phyloP scores from a whole-genome alignment of 2,797 vertebrate species.

The Sarcoramphus papa region DNA sequence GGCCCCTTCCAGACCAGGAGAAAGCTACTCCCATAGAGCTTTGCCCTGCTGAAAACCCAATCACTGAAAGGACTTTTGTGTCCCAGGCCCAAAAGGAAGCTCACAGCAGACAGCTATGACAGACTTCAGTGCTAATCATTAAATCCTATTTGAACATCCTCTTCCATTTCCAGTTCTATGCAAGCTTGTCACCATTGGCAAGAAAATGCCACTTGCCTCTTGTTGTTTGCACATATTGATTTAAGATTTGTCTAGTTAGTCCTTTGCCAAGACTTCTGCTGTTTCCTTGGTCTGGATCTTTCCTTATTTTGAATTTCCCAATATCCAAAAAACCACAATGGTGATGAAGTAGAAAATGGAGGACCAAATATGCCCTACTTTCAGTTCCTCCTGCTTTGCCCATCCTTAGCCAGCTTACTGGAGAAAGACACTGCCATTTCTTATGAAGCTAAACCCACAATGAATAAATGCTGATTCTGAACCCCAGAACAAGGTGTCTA shows the following conservation, averaged over 20 bases:
- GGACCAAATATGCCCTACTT: not conserved
- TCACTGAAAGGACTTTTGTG: not conserved
- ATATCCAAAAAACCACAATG: not conserved
- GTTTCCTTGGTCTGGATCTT: not conserved
- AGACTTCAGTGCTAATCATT: not conserved
- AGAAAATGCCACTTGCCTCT: not conserved
- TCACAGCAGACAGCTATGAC: rapidly evolving
- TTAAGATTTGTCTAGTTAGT: not conserved
- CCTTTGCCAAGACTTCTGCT: not conserved
- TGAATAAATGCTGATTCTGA: not conserved
- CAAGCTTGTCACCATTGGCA: not conserved
- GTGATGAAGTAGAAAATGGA: not conserved
- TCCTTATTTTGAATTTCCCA: not conserved
- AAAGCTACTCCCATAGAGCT: rapidly evolving
- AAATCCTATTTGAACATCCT: not conserved
- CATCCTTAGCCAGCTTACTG: not conserved
- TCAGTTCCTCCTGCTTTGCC: not conserved
- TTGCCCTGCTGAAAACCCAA: not conserved
- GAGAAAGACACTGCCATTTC: not conserved
- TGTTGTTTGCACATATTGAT: not conserved
- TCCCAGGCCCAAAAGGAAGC: not conserved
- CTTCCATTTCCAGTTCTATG: not conserved
- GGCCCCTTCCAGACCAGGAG: not conserved
- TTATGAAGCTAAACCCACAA: not conserved
- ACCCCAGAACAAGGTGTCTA: not conserved